These are phyloP conservation scores for Tryphoninae sp. DNA, from an alignment of 2,888 invertebrate genomes.

Conservation along the genomic window DNA sequence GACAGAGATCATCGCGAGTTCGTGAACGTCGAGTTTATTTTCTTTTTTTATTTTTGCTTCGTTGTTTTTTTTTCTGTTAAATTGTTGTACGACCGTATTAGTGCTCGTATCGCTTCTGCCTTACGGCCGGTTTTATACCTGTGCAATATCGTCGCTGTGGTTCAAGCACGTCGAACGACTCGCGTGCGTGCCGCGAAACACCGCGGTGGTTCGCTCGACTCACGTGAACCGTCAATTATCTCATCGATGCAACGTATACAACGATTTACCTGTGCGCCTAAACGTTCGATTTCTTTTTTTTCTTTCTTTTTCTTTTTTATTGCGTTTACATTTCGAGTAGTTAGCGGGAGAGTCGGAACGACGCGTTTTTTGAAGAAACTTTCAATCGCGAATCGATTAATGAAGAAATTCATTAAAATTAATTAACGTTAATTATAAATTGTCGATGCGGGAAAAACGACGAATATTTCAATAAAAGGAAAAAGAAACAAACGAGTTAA, in stretches of 20 bases:
- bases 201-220: conserved; percentile 41
- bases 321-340: conserved; percentile 11
- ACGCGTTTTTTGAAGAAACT: too few relatives aligned
- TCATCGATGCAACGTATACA: conserved; percentile 31
- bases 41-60: background rate
- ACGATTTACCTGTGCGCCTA: conserved; percentile 29
- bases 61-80: background rate
- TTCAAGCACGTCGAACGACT: background rate
- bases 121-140: background rate
- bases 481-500: too few relatives aligned
- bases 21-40: background rate
- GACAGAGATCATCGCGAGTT: background rate
- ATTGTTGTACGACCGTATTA: background rate
- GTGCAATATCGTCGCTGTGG: background rate
- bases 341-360: background rate
- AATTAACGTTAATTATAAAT: too few relatives aligned
- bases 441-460: too few relatives aligned
- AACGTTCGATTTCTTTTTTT: background rate
- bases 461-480: too few relatives aligned
- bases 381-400: too few relatives aligned
- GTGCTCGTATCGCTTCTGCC: background rate
- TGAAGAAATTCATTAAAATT: too few relatives aligned
- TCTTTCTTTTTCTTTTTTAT: background rate
- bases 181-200: conserved; percentile 39
- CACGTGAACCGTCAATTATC: conserved; percentile 55